phyloP scores from a whole-genome alignment of 2,113 vertebrate genomes.

The Petaurus breviceps region DNA sequence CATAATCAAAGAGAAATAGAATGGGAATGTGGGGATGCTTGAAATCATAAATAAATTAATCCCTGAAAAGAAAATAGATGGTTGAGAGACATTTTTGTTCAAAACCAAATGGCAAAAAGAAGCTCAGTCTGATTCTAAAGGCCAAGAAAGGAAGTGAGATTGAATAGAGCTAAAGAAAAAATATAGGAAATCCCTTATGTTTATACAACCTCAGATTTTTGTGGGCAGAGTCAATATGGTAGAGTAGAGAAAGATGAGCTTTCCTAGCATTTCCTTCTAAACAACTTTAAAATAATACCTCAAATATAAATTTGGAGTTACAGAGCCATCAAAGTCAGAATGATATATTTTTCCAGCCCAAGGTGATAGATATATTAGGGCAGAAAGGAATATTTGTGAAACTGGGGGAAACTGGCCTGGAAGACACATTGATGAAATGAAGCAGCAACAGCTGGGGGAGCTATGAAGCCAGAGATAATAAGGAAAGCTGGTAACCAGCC shows the following conservation, averaged over 20 bases:
- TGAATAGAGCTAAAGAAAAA: conserved; percentile 33
- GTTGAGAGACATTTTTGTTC: background rate
- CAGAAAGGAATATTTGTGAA: background rate
- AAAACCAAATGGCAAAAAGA: background rate
- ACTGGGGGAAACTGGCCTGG: background rate
- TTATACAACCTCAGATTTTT: background rate
- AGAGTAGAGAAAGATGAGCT: background rate
- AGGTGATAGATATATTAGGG: background rate
- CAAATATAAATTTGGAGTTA: background rate
- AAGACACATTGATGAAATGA: background rate
- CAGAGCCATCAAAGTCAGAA: background rate
- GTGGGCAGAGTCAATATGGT: background rate
- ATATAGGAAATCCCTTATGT: conserved; percentile 32
- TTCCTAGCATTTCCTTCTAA: background rate
- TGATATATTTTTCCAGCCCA: background rate
- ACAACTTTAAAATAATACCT: background rate
- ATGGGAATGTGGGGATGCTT: background rate
- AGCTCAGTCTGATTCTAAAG: background rate
- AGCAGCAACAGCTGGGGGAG: background rate
- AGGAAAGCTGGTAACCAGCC: background rate
- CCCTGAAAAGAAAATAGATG: background rate
- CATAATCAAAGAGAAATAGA: conserved; percentile 23
- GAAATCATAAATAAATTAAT: background rate
- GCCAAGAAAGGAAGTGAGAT: background rate
- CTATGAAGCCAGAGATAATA: background rate